Evolutionary conservation across 2,797 vertebrate genomes (phyloP).

Genomic region (Falco peregrinus): DNA sequence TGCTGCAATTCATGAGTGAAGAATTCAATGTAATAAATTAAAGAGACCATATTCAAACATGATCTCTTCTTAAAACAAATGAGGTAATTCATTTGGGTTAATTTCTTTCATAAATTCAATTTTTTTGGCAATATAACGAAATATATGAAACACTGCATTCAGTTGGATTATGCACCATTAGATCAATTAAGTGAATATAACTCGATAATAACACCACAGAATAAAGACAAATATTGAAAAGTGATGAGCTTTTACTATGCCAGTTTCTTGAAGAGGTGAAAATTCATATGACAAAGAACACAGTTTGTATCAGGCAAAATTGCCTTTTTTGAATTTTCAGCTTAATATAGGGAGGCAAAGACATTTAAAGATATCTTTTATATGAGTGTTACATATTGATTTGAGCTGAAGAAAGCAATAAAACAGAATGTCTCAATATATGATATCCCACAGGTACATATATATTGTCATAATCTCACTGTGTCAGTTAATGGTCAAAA

Average conservation of each 20-base stretch:
- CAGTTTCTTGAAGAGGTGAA: background rate
- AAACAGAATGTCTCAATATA: background rate
- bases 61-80: background rate
- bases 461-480: background rate
- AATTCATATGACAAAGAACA: background rate
- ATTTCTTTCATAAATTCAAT: background rate
- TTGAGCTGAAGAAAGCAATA: background rate
- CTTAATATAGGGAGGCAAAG: background rate
- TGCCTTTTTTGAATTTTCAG: background rate
- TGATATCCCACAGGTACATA: background rate
- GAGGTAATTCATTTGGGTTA: background rate
- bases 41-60: background rate
- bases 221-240: constrained; percentile 30
- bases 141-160: background rate
- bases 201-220: background rate
- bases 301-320: background rate
- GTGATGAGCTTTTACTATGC: background rate
- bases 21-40: background rate
- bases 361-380: background rate
- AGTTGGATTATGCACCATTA: background rate
- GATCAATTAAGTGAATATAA: background rate
- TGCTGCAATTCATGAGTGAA: background rate
- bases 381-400: background rate
- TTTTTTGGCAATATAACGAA: background rate
- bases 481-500: background rate